Conservation (phyloP, 2,888 invertebrate species). For the Cryptus armator region DNA sequence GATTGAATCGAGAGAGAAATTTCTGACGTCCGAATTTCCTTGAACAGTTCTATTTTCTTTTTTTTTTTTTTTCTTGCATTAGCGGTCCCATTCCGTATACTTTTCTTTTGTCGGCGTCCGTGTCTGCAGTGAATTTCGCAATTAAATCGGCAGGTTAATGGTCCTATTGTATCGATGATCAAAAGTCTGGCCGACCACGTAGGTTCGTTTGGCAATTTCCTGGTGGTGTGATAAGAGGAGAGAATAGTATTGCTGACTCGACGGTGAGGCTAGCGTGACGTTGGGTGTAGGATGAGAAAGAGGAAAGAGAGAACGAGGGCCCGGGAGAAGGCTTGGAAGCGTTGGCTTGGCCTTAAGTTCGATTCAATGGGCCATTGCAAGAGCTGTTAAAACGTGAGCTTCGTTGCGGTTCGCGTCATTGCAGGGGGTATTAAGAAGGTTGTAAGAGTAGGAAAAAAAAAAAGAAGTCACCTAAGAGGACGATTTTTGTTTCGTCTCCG, state of each 20-base stretch:
- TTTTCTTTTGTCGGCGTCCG: background rate
- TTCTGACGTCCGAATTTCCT: background rate
- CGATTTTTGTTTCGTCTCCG: conserved; percentile 8
- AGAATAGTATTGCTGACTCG: conserved; percentile 79
- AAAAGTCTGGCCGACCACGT: conserved; percentile 62
- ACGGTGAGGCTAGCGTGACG: conserved; percentile 67
- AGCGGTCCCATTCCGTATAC: background rate
- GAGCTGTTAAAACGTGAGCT: conserved; percentile 71
- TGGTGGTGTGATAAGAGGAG: conserved; percentile 73
- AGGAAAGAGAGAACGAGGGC: conserved; percentile 40
- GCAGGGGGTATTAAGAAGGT: conserved; percentile 24
- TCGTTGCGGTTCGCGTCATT: conserved; percentile 56
- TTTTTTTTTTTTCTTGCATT: background rate
- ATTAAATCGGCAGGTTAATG: conserved; percentile 68
- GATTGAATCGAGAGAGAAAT: background rate
- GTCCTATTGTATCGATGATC: conserved; percentile 69
- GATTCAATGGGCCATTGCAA: conserved; percentile 76
- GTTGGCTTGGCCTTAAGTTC: conserved; percentile 63
- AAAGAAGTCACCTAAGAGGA: background rate
- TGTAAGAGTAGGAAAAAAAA: background rate
- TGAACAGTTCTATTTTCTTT: background rate
- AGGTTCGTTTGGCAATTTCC: conserved; percentile 65
- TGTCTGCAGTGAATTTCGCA: conserved; percentile 49
- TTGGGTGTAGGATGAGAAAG: conserved; percentile 23
- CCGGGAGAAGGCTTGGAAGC: conserved; percentile 47